A percentile compares a stretch with the other conserved stretches of the same genome.
These are phyloP conservation scores for Myioborus miniatus DNA, from an alignment of 2,797 vertebrate genomes.

Conservation along the genomic window DNA sequence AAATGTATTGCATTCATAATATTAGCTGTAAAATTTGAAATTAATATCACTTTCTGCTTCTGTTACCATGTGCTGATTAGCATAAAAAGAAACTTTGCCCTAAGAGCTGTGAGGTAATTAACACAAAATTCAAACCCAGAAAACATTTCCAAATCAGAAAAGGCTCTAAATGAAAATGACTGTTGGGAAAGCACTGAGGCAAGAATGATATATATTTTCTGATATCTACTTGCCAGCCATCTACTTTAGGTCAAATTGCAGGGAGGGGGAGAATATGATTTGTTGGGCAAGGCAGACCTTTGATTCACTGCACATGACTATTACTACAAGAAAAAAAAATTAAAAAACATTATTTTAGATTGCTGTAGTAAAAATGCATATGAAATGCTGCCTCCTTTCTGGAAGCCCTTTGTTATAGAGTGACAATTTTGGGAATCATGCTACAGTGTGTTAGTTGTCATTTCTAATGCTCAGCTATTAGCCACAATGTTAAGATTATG, in stretches of 20 bases:
- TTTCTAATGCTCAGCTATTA: not conserved
- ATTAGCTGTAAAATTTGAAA: not conserved
- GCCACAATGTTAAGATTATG: not conserved
- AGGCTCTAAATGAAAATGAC: not conserved
- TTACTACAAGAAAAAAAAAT: not conserved
- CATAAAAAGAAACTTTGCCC: not conserved
- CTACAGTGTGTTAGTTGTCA: not conserved
- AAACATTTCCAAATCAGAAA: not conserved
- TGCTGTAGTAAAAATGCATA: not conserved
- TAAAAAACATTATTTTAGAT: not conserved
- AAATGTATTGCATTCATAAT: not conserved
- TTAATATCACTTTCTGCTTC: not conserved
- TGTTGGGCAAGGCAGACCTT: not conserved
- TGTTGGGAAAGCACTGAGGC: not conserved
- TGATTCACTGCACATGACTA: not conserved
- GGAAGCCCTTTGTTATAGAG: not conserved
- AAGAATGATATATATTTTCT: not conserved
- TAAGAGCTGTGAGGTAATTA: not conserved
- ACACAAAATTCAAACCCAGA: not conserved
- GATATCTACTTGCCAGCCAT: not conserved
- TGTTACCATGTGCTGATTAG: not conserved
- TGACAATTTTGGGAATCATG: not conserved
- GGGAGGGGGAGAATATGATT: not conserved
- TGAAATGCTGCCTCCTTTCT: constrained; percentile 18
- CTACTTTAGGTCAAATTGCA: not conserved